Base-by-base conservation (phyloP, 2,113 vertebrate species). In the Bagarius yarrelli region DNA sequence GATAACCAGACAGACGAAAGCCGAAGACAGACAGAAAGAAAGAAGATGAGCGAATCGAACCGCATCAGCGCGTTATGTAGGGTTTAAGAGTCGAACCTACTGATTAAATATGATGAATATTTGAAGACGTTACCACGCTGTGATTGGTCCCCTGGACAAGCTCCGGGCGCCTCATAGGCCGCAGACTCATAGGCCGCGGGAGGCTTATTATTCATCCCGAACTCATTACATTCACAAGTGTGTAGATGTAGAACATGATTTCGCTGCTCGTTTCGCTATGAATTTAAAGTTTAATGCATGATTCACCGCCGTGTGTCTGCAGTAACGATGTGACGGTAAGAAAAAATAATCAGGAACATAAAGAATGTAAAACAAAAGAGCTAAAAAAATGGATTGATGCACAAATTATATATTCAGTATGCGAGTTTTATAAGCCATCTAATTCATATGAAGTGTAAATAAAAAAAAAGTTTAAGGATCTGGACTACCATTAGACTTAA, bases 21-120 rank as follows among this genome's bases (percentile, higher is more conserved):
- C 86, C 81, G 83, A 64, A 71, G 63, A 78, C 83, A 87, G 80
- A 70, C 27, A 59, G 79, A 85, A 81, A 70, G 71, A 21, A 2
- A 55, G 53, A 76, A 34, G 67, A 77, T 74, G 60, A 57, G 21
- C 14, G 77, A 75, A 60, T 50, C 4, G 23, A 18, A 50, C 14
- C 44, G 87, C 84, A 57, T 85, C 83, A 87, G 82, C 78, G 87
- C 82, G 82, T 79, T 57, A 44, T 70, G 55, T 47, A 47, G 78
- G 36, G 30, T 59, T 71, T 71, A 69, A 79, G 55, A 78, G 55
- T 78, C 12, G 70, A 15, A 60, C 73, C 47, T 74, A 9, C 27
- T 66, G 59, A 56, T 81, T 81, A 74, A 81, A 63, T 36, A 52
- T 18, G 30, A 60, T 78, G 59, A 84, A 79, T 66, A 72, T 78